Conservation (phyloP, 2,888 invertebrate genomes). For the Dasypolia templi region DNA sequence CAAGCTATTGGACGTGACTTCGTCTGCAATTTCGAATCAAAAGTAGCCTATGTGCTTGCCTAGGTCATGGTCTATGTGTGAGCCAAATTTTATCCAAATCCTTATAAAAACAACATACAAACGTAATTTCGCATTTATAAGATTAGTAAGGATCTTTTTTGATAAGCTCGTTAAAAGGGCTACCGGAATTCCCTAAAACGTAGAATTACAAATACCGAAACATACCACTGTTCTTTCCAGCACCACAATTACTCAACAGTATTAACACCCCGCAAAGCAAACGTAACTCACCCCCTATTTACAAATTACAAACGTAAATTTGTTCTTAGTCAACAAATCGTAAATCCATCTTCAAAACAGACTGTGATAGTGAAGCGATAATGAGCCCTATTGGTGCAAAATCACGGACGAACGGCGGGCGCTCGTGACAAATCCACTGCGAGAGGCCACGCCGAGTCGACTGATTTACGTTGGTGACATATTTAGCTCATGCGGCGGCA, state of each 20-base stretch:
- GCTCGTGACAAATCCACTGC: constrained; percentile 73
- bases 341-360: constrained; percentile 72
- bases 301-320: constrained; percentile 60
- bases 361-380: constrained; percentile 72
- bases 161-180: not conserved
- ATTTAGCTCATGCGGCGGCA: constrained; percentile 47
- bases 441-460: constrained; percentile 63
- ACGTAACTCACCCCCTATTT: constrained; percentile 30
- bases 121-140: too few species aligned
- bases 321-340: constrained; percentile 73
- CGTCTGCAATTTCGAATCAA: too few species aligned
- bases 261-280: constrained; percentile 8
- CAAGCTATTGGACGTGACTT: too few species aligned
- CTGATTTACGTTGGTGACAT: constrained; percentile 67
- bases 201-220: not conserved
- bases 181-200: not conserved
- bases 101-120: too few species aligned
- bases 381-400: constrained; percentile 82
- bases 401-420: constrained; percentile 78
- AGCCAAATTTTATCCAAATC: too few species aligned
- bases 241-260: not conserved
- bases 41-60: too few species aligned
- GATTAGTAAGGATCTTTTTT: too few species aligned
- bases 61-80: too few species aligned
- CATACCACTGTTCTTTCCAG: not conserved